Evolutionary conservation across 2,888 invertebrate species (phyloP).

Genomic region (Opisthograptis luteolata): DNA sequence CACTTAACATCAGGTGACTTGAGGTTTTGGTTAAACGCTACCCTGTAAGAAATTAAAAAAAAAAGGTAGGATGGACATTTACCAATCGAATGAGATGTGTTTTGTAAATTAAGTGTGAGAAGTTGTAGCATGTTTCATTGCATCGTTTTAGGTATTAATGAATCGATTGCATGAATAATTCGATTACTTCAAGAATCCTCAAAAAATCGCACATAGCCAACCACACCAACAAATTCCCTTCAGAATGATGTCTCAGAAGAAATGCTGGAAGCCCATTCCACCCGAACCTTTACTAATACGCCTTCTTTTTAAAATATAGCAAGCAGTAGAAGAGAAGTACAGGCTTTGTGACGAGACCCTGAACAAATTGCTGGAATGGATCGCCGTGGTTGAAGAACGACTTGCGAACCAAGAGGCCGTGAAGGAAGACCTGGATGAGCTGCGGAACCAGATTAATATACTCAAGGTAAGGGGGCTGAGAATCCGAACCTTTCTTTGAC

Average conservation of each 20-base stretch:
- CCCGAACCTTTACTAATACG: neutral
- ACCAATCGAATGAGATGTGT: too few relatives aligned
- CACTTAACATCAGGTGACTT: too few relatives aligned
- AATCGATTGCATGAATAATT: too few relatives aligned
- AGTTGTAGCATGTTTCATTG: too few relatives aligned
- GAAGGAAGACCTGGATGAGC: conserved; percentile 93
- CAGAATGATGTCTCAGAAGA: conserved; percentile 15
- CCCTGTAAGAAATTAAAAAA: too few relatives aligned
- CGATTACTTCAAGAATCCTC: too few relatives aligned
- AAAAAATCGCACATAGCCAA: too few relatives aligned
- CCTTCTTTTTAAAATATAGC: conserved; percentile 83
- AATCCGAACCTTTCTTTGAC: neutral
- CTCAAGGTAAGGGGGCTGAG: conserved; percentile 90
- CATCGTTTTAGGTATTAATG: too few relatives aligned
- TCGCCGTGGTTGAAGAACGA: conserved; percentile 92
- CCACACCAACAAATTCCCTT: conserved; percentile 1
- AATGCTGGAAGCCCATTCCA: conserved; percentile 2
- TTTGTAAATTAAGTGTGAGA: too few relatives aligned
- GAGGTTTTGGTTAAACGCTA: too few relatives aligned
- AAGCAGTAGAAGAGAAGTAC: conserved; percentile 98
- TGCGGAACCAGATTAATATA: conserved; percentile 94
- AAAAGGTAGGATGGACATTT: too few relatives aligned
- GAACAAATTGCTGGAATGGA: conserved; percentile 93
- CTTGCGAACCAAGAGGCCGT: conserved; percentile 94
- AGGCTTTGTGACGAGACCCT: conserved; percentile 95